A percentile compares a stretch with the other conserved stretches of the same genome.
phyloP scores from a whole-genome alignment of 2,113 vertebrate species.

The Ammodytes dubius region DNA sequence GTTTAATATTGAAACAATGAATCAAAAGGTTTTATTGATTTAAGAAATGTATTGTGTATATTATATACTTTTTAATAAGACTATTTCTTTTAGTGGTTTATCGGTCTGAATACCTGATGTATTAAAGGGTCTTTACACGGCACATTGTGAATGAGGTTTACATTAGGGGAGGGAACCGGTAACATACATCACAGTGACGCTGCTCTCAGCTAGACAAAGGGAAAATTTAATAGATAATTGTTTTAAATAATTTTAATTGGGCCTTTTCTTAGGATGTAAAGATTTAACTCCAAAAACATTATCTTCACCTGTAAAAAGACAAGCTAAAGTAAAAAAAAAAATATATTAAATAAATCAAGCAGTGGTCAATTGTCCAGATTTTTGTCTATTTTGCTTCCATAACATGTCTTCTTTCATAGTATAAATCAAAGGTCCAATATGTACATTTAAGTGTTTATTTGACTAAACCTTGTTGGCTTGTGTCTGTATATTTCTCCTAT shows the following conservation, averaged over 20 bases:
- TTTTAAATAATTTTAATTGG: conserved; percentile 31
- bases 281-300: conserved; percentile 23
- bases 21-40: too few relatives aligned
- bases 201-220: conserved; percentile 40
- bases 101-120: conserved; percentile 49
- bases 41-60: too few relatives aligned
- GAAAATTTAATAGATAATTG: too few relatives aligned
- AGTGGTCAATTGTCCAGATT: too few relatives aligned
- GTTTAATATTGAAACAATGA: too few relatives aligned
- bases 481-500: too few relatives aligned
- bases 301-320: conserved; percentile 9
- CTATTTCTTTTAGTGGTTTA: conserved; percentile 3
- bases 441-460: too few relatives aligned
- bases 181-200: conserved; percentile 49
- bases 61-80: conserved; percentile 15
- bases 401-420: too few relatives aligned
- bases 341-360: too few relatives aligned
- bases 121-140: conserved; percentile 24
- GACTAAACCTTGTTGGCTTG: too few relatives aligned
- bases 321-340: not conserved
- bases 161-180: conserved; percentile 45
- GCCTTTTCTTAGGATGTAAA: conserved; percentile 16
- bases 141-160: conserved; percentile 46
- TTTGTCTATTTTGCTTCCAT: too few relatives aligned
- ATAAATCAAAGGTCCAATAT: too few relatives aligned